Conservation (phyloP, 2,888 invertebrate species). For the Alitta virens region DNA sequence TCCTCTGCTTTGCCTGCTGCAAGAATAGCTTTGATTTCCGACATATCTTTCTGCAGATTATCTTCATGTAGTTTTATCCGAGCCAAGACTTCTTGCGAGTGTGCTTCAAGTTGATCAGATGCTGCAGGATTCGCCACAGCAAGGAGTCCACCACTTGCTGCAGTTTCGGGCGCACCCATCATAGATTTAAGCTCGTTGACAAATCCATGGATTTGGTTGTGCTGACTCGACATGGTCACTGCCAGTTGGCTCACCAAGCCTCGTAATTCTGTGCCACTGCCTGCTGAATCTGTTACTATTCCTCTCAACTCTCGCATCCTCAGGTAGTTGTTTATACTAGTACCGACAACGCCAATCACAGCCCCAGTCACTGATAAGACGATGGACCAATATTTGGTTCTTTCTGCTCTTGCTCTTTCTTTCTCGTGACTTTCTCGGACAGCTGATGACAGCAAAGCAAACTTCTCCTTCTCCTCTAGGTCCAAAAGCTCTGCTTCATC, state of each 20-base stretch:
- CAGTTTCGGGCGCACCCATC: not conserved
- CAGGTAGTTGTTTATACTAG: slow-evolving; percentile 67
- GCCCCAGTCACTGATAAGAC: slow-evolving; percentile 71
- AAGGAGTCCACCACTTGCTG: not conserved
- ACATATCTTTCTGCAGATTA: slow-evolving; percentile 38
- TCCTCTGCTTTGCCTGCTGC: slow-evolving; percentile 23
- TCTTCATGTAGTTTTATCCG: slow-evolving; percentile 38
- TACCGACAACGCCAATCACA: slow-evolving; percentile 66
- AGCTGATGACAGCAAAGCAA: slow-evolving; percentile 71
- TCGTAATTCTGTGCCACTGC: slow-evolving; percentile 22
- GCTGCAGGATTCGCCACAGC: not conserved
- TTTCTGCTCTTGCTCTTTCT: slow-evolving; percentile 76
- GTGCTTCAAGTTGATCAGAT: slow-evolving; percentile 10
- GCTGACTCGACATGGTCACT: slow-evolving; percentile 23
- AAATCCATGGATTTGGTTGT: slow-evolving; percentile 31
- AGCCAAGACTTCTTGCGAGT: slow-evolving; percentile 23
- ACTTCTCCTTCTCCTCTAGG: slow-evolving; percentile 69
- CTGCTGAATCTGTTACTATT: slow-evolving; percentile 60
- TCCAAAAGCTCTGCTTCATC: slow-evolving; percentile 68
- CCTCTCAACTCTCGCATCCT: slow-evolving; percentile 68
- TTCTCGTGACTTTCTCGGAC: slow-evolving; percentile 80
- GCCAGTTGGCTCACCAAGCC: slow-evolving; percentile 23
- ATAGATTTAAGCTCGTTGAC: slow-evolving; percentile 26
- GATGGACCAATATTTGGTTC: slow-evolving; percentile 82
- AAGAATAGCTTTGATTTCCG: slow-evolving; percentile 40